Percentiles rank a stretch among this genome's conserved stretches.
phyloP scores from a whole-genome alignment of 2,797 vertebrate genomes.

The Pitangus sulphuratus region DNA sequence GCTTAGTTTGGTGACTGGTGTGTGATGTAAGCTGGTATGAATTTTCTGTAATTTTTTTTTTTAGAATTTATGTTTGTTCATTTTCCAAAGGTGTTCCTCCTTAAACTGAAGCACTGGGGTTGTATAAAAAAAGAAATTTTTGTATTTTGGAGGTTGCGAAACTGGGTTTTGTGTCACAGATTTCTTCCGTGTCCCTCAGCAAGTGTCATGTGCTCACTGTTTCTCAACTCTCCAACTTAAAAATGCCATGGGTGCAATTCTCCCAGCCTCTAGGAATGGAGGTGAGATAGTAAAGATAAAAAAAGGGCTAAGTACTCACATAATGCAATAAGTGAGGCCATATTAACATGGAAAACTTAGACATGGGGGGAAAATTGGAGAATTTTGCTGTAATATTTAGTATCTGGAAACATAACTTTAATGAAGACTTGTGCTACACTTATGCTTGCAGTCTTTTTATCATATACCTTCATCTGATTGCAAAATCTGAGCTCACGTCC shows the following conservation, averaged over 20 bases:
- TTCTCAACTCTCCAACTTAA: background rate
- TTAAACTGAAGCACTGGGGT: background rate
- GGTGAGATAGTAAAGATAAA: background rate
- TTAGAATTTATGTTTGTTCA: background rate
- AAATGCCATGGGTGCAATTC: background rate
- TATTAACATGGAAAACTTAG: background rate
- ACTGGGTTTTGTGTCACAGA: background rate
- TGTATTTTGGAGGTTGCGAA: background rate
- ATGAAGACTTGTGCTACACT: background rate
- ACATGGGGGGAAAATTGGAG: background rate
- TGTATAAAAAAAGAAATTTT: background rate
- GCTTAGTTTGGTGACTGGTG: background rate
- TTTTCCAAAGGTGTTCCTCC: background rate
- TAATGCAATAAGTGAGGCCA: background rate
- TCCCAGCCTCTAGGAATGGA: background rate
- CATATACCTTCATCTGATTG: background rate
- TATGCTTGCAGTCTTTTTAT: background rate
- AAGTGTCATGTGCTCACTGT: fast-evolving
- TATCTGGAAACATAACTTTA: background rate
- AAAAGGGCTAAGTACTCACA: background rate
- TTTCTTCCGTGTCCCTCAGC: background rate
- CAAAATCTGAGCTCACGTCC: background rate
- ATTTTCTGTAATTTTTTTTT: background rate
- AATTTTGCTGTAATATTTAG: background rate
- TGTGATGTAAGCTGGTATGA: background rate